phyloP scores from a whole-genome alignment of 2,888 invertebrate species.

The Nomada flava region DNA sequence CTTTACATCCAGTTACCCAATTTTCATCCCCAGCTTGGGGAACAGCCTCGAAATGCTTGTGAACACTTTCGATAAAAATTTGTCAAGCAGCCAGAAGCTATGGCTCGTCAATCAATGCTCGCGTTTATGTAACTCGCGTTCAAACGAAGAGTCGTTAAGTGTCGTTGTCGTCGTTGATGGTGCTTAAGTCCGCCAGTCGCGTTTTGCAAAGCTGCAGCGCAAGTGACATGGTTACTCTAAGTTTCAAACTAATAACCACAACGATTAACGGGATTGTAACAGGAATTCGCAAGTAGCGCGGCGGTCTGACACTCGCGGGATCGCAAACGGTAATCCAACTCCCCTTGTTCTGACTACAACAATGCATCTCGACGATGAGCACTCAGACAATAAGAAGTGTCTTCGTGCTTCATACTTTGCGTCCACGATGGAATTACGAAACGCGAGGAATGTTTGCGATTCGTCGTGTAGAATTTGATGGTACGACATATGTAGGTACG shows the following conservation, averaged over 20 bases:
- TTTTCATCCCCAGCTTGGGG: neutral
- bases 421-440: neutral
- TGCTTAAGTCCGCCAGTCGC: slow-evolving; percentile 29
- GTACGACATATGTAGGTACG: neutral
- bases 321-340: slow-evolving; percentile 41
- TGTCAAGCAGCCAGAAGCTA: too few relatives aligned
- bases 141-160: slow-evolving; percentile 41
- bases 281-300: slow-evolving; percentile 55
- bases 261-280: slow-evolving; percentile 55
- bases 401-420: neutral
- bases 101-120: slow-evolving; percentile 29
- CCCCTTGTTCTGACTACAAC: neutral
- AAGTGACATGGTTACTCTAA: slow-evolving; percentile 25
- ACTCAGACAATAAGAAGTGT: neutral
- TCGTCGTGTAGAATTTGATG: neutral
- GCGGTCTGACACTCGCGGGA: slow-evolving; percentile 26
- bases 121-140: neutral
- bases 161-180: slow-evolving; percentile 32
- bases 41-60: neutral
- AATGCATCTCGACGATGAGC: neutral
- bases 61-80: neutral
- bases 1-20: too few relatives aligned
- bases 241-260: slow-evolving; percentile 62
- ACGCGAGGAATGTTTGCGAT: neutral
- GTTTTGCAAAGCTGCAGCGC: slow-evolving; percentile 35